Evolutionary conservation across 2,888 invertebrate genomes (phyloP).

Genomic region (Erynnis tages): DNA sequence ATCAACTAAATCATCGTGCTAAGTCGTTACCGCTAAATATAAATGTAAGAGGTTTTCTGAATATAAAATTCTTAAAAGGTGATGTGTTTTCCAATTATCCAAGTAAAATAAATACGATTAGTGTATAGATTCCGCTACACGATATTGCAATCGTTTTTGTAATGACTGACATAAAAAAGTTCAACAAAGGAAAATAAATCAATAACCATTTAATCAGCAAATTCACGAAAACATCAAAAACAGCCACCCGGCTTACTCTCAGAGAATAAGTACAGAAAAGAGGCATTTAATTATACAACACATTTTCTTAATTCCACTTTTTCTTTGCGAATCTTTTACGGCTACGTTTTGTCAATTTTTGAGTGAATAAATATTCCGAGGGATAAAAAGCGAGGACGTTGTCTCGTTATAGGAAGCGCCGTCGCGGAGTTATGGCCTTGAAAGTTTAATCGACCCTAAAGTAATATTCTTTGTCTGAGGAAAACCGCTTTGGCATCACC

Average conservation of each 20-base stretch:
- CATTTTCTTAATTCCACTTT: slow-evolving; percentile 12
- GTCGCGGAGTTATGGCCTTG: slow-evolving; percentile 44
- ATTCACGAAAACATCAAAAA: not conserved
- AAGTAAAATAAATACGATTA: not conserved
- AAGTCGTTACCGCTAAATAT: no score
- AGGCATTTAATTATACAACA: not conserved
- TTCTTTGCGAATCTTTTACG: not conserved
- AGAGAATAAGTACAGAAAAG: not conserved
- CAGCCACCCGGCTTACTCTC: not conserved
- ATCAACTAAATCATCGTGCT: no score
- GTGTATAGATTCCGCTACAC: no score
- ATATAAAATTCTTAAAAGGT: no score
- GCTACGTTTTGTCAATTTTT: slow-evolving; percentile 29
- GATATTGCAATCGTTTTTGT: no score
- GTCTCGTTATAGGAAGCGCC: slow-evolving; percentile 37
- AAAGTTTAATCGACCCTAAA: slow-evolving; percentile 64
- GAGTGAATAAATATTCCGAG: slow-evolving; percentile 30
- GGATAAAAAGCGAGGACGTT: slow-evolving; percentile 28
- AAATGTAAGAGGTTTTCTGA: no score
- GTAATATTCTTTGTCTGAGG: slow-evolving; percentile 58
- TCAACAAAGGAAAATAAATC: no score
- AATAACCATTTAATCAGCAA: not conserved
- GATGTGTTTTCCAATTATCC: no score
- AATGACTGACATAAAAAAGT: no score
- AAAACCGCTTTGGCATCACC: slow-evolving; percentile 42